Percentiles rank a stretch among this genome's conserved stretches.
These are phyloP conservation scores for Notoglanidium macrostoma DNA, from an alignment of 2,797 vertebrate genomes.

Conservation along the genomic window DNA sequence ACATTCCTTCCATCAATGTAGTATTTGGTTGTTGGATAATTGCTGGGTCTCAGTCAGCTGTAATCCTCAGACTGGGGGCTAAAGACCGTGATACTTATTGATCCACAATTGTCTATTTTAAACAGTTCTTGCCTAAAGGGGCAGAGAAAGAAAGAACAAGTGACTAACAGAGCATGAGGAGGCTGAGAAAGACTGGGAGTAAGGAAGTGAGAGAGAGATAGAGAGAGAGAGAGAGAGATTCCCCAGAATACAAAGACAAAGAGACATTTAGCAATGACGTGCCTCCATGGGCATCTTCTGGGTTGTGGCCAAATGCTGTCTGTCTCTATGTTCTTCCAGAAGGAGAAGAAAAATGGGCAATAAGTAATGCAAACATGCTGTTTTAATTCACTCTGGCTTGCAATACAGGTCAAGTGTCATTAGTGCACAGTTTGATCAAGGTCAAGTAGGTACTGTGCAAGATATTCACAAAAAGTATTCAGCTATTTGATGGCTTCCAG, in stretches of 20 bases:
- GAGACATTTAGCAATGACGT: slow-evolving; percentile 37
- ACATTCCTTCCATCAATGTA: neutral
- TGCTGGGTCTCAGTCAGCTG: slow-evolving; percentile 30
- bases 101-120: slow-evolving; percentile 74
- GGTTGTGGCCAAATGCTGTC: slow-evolving; percentile 38
- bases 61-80: slow-evolving; percentile 38
- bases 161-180: slow-evolving; percentile 59
- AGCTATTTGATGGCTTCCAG: neutral
- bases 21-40: neutral
- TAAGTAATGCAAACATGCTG: slow-evolving; percentile 17
- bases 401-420: slow-evolving; percentile 12
- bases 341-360: slow-evolving; percentile 18
- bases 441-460: neutral
- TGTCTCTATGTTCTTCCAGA: slow-evolving; percentile 27
- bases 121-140: slow-evolving; percentile 59
- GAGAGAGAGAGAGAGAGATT: slow-evolving; percentile 63
- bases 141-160: slow-evolving; percentile 37
- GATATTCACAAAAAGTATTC: neutral
- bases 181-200: neutral
- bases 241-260: slow-evolving; percentile 51
- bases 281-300: slow-evolving; percentile 48
- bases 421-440: slow-evolving; percentile 6
- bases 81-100: slow-evolving; percentile 74
- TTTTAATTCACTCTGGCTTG: slow-evolving; percentile 14
- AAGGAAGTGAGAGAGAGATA: slow-evolving; percentile 56